Evolutionary conservation across 2,888 invertebrate genomes (phyloP).

Genomic region (Temnothorax rugatulus): DNA sequence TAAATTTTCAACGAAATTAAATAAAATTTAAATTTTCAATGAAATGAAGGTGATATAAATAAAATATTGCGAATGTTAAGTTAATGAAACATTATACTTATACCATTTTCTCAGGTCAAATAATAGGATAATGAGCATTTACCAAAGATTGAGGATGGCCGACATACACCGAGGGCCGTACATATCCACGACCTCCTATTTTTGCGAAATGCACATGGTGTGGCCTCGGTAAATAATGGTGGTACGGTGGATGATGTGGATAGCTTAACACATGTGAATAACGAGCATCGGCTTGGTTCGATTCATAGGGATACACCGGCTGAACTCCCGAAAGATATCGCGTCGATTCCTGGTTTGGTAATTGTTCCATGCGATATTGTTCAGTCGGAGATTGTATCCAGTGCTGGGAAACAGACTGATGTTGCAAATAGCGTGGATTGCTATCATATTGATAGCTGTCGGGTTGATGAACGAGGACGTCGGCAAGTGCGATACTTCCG

Average conservation of each 20-base stretch:
- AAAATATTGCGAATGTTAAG: neutral
- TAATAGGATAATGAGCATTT: slow-evolving; percentile 17
- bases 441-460: too few species aligned
- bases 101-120: neutral
- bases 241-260: too few species aligned
- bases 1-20: neutral
- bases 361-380: neutral
- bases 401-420: too few species aligned
- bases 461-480: slow-evolving; percentile 72
- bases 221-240: too few species aligned
- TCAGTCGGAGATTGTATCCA: too few species aligned
- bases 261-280: too few species aligned
- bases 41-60: neutral
- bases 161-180: too few species aligned
- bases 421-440: too few species aligned
- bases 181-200: too few species aligned
- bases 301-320: neutral
- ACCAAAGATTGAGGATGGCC: slow-evolving; percentile 37
- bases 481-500: slow-evolving; percentile 62
- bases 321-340: slow-evolving; percentile 7
- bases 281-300: too few species aligned
- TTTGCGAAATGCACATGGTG: too few species aligned
- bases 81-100: neutral
- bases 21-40: too few species aligned
- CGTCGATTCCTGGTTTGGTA: neutral